These are phyloP conservation scores for Lepisosteus osseus DNA, from an alignment of 2,113 vertebrate genomes.

Conservation along the genomic window DNA sequence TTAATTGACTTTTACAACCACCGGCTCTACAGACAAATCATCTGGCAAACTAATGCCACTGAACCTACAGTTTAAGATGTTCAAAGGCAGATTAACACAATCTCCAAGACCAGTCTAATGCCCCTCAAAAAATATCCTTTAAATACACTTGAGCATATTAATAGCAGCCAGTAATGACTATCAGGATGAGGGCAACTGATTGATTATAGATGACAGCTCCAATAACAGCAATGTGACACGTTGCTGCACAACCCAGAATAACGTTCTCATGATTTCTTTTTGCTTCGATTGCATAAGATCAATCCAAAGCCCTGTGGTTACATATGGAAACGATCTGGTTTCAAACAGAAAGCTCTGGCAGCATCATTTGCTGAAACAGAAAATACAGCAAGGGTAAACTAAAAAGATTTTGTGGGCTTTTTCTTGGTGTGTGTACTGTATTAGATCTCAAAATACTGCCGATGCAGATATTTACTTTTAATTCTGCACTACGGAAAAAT, in stretches of 20 bases:
- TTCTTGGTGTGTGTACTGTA: too few relatives aligned
- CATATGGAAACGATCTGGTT: slow-evolving; percentile 13
- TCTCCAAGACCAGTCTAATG: neutral
- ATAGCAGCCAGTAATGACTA: neutral
- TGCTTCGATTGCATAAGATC: neutral
- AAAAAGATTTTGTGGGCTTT: too few relatives aligned
- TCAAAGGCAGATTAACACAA: too few relatives aligned
- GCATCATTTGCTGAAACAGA: neutral
- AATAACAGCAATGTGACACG: neutral
- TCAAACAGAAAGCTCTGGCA: neutral
- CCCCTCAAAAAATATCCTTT: neutral
- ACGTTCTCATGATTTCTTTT: neutral
- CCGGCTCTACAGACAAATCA: too few relatives aligned
- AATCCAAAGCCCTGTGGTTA: neutral
- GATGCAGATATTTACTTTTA: too few relatives aligned
- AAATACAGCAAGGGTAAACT: neutral
- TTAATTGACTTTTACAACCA: too few relatives aligned
- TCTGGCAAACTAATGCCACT: too few relatives aligned
- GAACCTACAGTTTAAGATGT: too few relatives aligned
- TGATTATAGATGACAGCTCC: neutral
- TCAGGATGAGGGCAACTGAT: neutral
- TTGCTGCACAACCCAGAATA: neutral
- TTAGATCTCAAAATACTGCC: too few relatives aligned
- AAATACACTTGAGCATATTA: neutral
- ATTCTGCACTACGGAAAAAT: too few relatives aligned